A percentile compares a stretch with the other conserved stretches of the same genome.
These are phyloP conservation scores for Eurytoma californica DNA, from an alignment of 2,888 invertebrate species.

Conservation along the genomic window DNA sequence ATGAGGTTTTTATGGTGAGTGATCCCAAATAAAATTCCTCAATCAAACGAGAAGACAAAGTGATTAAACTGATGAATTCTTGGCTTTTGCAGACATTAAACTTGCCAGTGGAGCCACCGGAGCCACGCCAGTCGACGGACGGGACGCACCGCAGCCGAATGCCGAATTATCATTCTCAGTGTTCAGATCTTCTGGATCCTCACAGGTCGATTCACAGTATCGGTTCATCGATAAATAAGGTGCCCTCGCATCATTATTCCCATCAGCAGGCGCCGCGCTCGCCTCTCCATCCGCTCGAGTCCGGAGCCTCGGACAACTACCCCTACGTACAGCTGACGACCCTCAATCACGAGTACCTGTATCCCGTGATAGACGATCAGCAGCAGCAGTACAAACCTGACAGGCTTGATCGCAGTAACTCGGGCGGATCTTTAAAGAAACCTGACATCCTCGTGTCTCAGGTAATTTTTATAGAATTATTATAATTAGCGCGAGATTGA, in stretches of 20 bases:
- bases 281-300: slow-evolving; percentile 66
- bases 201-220: slow-evolving; percentile 70
- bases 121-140: slow-evolving; percentile 80
- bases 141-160: slow-evolving; percentile 63
- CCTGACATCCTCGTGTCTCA: slow-evolving; percentile 53
- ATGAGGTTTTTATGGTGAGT: slow-evolving; percentile 95
- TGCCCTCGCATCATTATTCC: slow-evolving; percentile 51
- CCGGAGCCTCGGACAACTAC: slow-evolving; percentile 80
- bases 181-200: slow-evolving; percentile 67
- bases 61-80: slow-evolving; percentile 59
- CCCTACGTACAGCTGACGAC: slow-evolving; percentile 90
- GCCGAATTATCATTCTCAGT: slow-evolving; percentile 68
- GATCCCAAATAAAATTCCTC: neutral
- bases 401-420: slow-evolving; percentile 69
- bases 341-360: slow-evolving; percentile 90
- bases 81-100: slow-evolving; percentile 84
- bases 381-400: slow-evolving; percentile 69
- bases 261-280: slow-evolving; percentile 52
- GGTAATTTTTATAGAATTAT: slow-evolving; percentile 23
- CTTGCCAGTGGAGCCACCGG: slow-evolving; percentile 87
- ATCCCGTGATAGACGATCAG: slow-evolving; percentile 82
- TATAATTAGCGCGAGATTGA: no score
- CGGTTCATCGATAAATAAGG: slow-evolving; percentile 59
- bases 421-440: slow-evolving; percentile 77
- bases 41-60: neutral